Conservation (phyloP, 2,888 invertebrate genomes). For the Antheraea assamensis region DNA sequence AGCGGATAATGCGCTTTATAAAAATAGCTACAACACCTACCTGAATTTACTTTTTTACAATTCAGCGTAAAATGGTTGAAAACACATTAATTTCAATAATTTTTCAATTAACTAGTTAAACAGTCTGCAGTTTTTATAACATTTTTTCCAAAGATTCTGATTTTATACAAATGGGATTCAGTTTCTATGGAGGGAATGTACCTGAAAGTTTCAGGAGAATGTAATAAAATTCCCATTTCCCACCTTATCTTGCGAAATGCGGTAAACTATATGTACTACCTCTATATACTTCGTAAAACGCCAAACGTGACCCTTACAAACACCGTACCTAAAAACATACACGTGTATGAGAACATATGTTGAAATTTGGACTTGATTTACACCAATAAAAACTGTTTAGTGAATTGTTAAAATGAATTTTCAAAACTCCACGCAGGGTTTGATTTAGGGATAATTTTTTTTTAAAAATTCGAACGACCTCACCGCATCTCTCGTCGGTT, state of each 20-base stretch:
- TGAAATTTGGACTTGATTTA: not conserved
- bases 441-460: not conserved
- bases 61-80: not conserved
- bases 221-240: not conserved
- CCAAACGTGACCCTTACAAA: not conserved
- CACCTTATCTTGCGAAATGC: not conserved
- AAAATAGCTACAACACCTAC: not conserved
- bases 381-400: not conserved
- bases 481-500: conserved; percentile 11
- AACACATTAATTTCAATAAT: not conserved
- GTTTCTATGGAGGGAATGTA: not conserved
- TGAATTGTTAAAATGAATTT: too few species aligned
- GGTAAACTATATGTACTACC: conserved; percentile 29
- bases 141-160: not conserved
- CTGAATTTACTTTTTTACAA: not conserved
- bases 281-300: conserved; percentile 16
- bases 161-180: not conserved
- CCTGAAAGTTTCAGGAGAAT: not conserved
- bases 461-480: conserved; percentile 11
- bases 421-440: not conserved
- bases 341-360: not conserved
- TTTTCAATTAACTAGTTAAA: too few species aligned
- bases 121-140: not conserved
- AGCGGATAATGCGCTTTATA: not conserved
- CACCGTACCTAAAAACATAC: not conserved